A percentile compares a stretch with the other conserved stretches of the same genome.
These are phyloP conservation scores for Neomonachus schauinslandi DNA, from an alignment of 2,113 vertebrate species.

Conservation along the genomic window DNA sequence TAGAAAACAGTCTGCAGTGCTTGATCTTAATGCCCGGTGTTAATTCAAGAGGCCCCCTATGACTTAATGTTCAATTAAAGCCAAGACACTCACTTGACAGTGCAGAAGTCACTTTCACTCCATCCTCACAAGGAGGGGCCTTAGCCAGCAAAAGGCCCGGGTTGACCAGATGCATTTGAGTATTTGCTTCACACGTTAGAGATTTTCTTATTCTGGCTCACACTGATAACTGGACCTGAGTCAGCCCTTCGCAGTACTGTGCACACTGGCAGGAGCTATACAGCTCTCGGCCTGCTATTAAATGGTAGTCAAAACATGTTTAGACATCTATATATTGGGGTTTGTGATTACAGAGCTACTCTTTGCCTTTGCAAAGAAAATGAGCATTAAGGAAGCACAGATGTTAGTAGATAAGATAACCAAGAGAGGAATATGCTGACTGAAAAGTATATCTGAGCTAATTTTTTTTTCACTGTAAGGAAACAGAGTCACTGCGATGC, in stretches of 20 bases:
- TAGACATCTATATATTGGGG: neutral
- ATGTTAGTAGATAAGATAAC: neutral
- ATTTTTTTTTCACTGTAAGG: slow-evolving; percentile 7
- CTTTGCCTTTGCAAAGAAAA: slow-evolving; percentile 17
- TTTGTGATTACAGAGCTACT: neutral
- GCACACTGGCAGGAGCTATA: neutral
- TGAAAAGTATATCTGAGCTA: neutral
- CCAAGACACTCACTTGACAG: neutral
- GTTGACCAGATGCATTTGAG: neutral
- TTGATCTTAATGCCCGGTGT: neutral
- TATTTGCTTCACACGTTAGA: neutral
- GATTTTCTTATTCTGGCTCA: neutral
- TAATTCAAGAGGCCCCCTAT: neutral
- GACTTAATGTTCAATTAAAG: neutral
- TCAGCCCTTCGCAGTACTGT: neutral
- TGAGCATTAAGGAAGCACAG: neutral
- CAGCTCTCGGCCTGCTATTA: neutral
- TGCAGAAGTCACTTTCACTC: neutral
- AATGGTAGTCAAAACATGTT: neutral
- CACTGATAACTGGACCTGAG: neutral
- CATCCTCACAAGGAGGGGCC: neutral
- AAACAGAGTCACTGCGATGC: neutral
- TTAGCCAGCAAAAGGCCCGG: neutral
- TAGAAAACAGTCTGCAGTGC: neutral
- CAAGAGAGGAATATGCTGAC: neutral